These are phyloP conservation scores for Zelostemma sp. DNA, from an alignment of 1,140 invertebrate species.

Conservation along the genomic window DNA sequence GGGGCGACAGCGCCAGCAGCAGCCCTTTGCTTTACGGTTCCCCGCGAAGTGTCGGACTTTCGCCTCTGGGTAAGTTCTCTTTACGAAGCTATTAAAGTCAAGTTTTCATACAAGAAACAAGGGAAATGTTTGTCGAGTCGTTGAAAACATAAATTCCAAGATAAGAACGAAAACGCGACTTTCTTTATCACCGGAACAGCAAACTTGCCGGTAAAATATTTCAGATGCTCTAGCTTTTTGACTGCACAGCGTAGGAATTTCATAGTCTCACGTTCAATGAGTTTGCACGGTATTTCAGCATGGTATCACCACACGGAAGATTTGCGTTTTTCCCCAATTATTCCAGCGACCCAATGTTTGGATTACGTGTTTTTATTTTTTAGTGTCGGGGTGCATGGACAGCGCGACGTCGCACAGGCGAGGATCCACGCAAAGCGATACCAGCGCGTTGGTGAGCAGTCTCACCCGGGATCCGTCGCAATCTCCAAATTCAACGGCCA, in stretches of 20 bases:
- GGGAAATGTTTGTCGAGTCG: not conserved
- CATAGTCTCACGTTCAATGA: not conserved
- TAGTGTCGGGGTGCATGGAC: constrained; percentile 67
- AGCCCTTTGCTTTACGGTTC: constrained; percentile 72
- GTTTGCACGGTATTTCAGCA: constrained; percentile 2
- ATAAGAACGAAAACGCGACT: not conserved
- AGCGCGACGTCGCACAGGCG: constrained; percentile 68
- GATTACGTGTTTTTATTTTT: constrained; percentile 34
- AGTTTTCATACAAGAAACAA: not conserved
- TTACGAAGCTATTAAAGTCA: constrained; percentile 18
- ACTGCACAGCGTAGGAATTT: too few species aligned
- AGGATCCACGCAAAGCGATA: constrained; percentile 77
- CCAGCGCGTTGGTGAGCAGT: constrained; percentile 76
- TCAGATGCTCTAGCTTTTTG: too few species aligned
- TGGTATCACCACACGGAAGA: too few species aligned
- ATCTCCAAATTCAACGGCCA: constrained; percentile 70
- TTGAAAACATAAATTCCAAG: not conserved
- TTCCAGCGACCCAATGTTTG: too few species aligned
- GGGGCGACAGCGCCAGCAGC: constrained; percentile 70
- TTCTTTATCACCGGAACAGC: not conserved
- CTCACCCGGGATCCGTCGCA: constrained; percentile 74
- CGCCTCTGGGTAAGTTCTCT: constrained; percentile 71
- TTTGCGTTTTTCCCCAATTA: too few species aligned
- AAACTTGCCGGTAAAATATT: not conserved
- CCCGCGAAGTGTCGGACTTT: constrained; percentile 72